Conservation (phyloP, 92 coral and sea anemone genomes). For the Siderastrea radians region DNA sequence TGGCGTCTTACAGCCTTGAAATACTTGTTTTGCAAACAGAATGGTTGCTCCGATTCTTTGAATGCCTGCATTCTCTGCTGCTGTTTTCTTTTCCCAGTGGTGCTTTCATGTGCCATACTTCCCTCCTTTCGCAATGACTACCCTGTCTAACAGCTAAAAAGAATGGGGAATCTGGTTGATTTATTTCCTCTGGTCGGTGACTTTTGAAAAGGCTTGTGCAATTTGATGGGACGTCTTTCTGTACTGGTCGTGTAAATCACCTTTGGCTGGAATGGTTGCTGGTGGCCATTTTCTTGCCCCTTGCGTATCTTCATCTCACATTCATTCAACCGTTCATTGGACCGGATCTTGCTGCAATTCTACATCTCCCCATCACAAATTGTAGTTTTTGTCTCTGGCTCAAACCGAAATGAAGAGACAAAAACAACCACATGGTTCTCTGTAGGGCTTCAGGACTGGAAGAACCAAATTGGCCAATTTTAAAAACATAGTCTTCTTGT, state of each 20-base stretch:
- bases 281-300: conserved; percentile 58
- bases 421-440: conserved; percentile 57
- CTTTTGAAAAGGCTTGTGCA: conserved; percentile 53
- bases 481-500: conserved; percentile 61
- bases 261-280: conserved; percentile 61
- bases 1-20: conserved; percentile 36
- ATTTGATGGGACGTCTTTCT: conserved; percentile 58
- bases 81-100: conserved; percentile 70
- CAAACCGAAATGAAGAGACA: conserved; percentile 58
- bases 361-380: conserved; percentile 43
- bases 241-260: conserved; percentile 61
- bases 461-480: conserved; percentile 33
- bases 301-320: conserved; percentile 46
- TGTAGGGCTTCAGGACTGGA: conserved; percentile 57
- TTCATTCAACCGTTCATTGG: conserved; percentile 29
- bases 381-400: conserved; percentile 39
- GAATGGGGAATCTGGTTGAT: conserved; percentile 59
- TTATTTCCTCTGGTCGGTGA: conserved; percentile 74
- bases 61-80: conserved; percentile 51
- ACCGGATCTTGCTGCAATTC: conserved; percentile 23
- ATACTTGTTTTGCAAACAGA: conserved; percentile 48
- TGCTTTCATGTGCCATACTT: conserved; percentile 55
- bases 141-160: conserved; percentile 58
- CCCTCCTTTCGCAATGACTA: background rate
- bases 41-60: conserved; percentile 46